A percentile compares a stretch with the other conserved stretches of the same genome.
Evolutionary conservation across 2,888 invertebrate species (phyloP).

Genomic region (Drosophila parthenogenetica): DNA sequence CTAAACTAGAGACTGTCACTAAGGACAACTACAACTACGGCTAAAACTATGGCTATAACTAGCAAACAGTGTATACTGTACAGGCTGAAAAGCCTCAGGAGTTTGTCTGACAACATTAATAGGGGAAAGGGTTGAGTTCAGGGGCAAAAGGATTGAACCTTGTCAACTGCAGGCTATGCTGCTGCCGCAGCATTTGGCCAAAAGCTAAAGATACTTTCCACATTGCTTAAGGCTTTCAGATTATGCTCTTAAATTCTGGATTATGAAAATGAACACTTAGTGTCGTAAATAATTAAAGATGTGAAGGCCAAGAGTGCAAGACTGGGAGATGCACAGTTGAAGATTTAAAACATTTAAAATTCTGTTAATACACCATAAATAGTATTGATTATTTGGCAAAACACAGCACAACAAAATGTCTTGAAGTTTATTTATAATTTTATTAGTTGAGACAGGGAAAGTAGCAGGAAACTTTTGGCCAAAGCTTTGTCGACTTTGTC

Average conservation of each 20-base stretch:
- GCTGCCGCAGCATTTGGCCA: constrained; percentile 23
- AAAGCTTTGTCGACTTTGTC: constrained; percentile 1
- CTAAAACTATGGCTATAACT: not conserved
- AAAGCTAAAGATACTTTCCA: constrained; percentile 8
- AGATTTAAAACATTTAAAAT: too few species aligned
- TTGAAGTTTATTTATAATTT: constrained; percentile 10
- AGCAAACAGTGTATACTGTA: not conserved
- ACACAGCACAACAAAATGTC: not conserved
- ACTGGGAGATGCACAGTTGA: not conserved
- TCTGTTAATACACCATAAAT: too few species aligned
- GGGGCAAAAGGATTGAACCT: not conserved
- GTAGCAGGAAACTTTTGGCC: too few species aligned
- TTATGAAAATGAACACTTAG: not conserved
- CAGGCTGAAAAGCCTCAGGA: constrained; percentile 24
- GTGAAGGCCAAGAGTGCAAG: not conserved
- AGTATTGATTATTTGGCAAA: too few species aligned
- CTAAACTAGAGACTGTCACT: constrained; percentile 37
- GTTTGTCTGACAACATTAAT: constrained; percentile 26
- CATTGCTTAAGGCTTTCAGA: constrained; percentile 10
- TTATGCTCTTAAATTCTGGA: not conserved
- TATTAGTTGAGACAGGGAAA: constrained; percentile 12
- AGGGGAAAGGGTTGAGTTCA: not conserved
- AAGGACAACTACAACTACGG: constrained; percentile 15
- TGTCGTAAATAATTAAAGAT: constrained; percentile 2
- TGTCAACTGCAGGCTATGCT: not conserved